Conservation (phyloP, 2,113 vertebrate genomes). For the Calonectris borealis region DNA sequence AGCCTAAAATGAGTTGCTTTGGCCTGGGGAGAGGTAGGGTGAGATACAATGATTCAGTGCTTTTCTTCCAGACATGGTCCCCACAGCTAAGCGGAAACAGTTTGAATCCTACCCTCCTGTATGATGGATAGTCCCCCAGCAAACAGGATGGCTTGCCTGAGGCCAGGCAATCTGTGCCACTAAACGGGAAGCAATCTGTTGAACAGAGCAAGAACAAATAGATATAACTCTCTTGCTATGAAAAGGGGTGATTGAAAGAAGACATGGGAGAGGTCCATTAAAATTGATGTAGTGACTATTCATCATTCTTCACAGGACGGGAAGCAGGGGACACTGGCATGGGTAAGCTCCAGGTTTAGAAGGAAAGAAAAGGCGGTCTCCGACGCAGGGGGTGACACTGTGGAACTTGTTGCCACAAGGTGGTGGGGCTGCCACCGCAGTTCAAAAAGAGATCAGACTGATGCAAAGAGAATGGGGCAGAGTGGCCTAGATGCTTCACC, state of each 20-base stretch:
- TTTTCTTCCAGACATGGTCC: background rate
- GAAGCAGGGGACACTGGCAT: background rate
- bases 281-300: background rate
- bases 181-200: constrained; percentile 24
- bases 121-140: constrained; percentile 35
- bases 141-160: constrained; percentile 34
- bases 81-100: background rate
- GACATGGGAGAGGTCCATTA: background rate
- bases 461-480: background rate
- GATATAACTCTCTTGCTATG: background rate
- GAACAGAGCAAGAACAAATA: background rate
- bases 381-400: rapidly evolving
- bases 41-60: constrained; percentile 7
- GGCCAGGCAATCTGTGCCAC: constrained; percentile 37
- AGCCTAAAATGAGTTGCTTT: constrained; percentile 1
- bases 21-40: background rate
- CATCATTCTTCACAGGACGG: background rate
- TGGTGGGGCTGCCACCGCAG: background rate
- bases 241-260: background rate
- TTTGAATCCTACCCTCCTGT: background rate
- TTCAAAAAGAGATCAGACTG: background rate
- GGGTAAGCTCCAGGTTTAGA: background rate
- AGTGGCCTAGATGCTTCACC: background rate
- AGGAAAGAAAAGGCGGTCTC: background rate
- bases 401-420: background rate